Evolutionary conservation across 2,797 vertebrate genomes (phyloP).

Genomic region (Buphagus erythrorhynchus): DNA sequence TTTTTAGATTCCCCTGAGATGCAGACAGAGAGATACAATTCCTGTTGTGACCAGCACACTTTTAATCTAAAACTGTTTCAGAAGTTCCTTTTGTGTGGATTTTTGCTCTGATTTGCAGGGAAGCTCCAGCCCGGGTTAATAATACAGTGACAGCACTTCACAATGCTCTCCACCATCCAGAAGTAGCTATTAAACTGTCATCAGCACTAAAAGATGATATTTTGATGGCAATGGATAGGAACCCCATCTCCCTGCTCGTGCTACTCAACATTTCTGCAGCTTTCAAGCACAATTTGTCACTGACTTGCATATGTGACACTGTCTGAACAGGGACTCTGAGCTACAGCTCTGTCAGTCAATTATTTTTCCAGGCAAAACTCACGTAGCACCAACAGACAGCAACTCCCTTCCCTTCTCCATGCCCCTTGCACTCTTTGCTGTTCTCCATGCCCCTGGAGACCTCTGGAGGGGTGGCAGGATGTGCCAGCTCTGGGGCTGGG

Average conservation of each 20-base stretch:
- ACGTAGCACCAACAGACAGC: fast-evolving
- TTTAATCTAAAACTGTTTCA: neutral
- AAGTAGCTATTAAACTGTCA: conserved; percentile 68
- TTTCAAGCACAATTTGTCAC: conserved; percentile 60
- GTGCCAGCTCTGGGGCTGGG: neutral
- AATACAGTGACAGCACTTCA: conserved; percentile 44
- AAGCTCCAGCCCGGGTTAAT: conserved; percentile 44
- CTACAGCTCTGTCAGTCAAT: neutral
- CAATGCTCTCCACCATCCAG: conserved; percentile 3
- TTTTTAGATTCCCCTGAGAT: neutral
- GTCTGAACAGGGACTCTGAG: neutral
- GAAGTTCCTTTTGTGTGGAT: neutral
- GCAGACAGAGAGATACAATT: neutral
- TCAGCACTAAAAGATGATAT: conserved; percentile 55
- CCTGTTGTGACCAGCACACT: neutral
- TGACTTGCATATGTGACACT: neutral
- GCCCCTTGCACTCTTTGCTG: neutral
- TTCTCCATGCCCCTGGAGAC: neutral
- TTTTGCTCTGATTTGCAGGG: neutral
- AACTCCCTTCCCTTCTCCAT: neutral
- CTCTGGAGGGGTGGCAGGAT: neutral
- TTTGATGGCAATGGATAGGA: conserved; percentile 60
- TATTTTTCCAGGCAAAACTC: neutral
- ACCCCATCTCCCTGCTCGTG: conserved; percentile 10
- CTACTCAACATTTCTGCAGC: conserved; percentile 41